Conservation (phyloP, 1,140 invertebrate species). For the Agraylea sexmaculata region DNA sequence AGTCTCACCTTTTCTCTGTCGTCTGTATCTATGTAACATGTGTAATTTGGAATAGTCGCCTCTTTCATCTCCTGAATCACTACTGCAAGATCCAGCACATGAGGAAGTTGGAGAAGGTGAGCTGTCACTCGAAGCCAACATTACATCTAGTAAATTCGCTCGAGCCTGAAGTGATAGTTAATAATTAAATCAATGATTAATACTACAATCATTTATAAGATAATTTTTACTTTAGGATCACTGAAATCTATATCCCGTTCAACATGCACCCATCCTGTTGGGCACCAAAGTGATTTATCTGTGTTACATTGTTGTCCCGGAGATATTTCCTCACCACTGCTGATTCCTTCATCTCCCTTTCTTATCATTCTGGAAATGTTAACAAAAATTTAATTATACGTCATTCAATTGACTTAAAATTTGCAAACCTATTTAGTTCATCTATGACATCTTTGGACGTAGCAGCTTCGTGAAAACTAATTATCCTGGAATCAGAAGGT, state of each 20-base stretch:
- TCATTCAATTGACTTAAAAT: too few relatives aligned
- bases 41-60: conserved; percentile 57
- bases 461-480: conserved; percentile 58
- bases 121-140: conserved; percentile 60
- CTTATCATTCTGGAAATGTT: conserved; percentile 44
- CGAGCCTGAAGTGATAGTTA: conserved; percentile 43
- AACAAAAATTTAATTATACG: conserved; percentile 9
- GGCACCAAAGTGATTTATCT: conserved; percentile 53
- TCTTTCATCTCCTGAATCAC: conserved; percentile 47
- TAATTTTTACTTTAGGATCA: conserved; percentile 55
- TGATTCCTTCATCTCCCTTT: conserved; percentile 25
- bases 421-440: conserved; percentile 47
- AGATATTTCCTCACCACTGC: conserved; percentile 21
- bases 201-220: conserved; percentile 9
- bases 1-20: conserved; percentile 61
- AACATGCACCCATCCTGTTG: conserved; percentile 66
- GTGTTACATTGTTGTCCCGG: conserved; percentile 24
- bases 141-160: conserved; percentile 61
- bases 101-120: conserved; percentile 53
- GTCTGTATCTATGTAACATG: conserved; percentile 53
- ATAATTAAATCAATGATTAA: too few relatives aligned
- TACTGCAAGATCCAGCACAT: conserved; percentile 48
- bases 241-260: conserved; percentile 63
- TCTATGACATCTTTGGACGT: conserved; percentile 67
- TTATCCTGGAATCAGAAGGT: conserved; percentile 30